Percentiles rank a stretch among this genome's conserved stretches.
Evolutionary conservation across 2,888 invertebrate genomes (phyloP).

Genomic region (Melieria picta): DNA sequence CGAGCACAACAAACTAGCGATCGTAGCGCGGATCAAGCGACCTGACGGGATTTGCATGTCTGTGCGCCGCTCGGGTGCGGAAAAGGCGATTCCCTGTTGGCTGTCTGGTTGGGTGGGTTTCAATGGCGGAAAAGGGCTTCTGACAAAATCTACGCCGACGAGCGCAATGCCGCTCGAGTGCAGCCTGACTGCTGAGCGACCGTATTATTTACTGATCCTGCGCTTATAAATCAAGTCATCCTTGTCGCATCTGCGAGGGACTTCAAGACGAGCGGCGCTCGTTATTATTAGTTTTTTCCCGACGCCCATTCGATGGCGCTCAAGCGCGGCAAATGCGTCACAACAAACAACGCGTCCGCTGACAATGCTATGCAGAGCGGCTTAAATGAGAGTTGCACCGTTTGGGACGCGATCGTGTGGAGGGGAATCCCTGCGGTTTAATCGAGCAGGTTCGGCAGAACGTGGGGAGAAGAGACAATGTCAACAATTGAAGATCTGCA

Average conservation of each 20-base stretch:
- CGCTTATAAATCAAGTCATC: constrained; percentile 62
- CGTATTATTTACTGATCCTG: constrained; percentile 38
- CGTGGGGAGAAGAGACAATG: neutral
- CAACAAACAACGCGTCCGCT: constrained; percentile 19
- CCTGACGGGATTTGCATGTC: no score
- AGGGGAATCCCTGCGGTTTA: constrained; percentile 23
- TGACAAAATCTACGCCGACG: no score
- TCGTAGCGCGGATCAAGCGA: no score
- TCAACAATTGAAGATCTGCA: no score
- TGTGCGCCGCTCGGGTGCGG: no score
- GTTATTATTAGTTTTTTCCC: constrained; percentile 2
- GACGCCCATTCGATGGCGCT: constrained; percentile 8
- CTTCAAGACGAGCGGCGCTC: constrained; percentile 19
- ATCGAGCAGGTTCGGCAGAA: constrained; percentile 23
- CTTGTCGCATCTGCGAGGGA: constrained; percentile 56
- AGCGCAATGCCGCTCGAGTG: no score
- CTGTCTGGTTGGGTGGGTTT: no score
- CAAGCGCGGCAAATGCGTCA: constrained; percentile 30
- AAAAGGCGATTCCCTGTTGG: no score
- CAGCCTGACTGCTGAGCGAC: constrained; percentile 7
- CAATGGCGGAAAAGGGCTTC: no score
- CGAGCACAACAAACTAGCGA: no score
- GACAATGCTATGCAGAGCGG: neutral
- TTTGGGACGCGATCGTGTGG: no score
- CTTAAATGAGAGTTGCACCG: no score